Conservation (phyloP, 2,113 vertebrate genomes). For the Nothobranchius kuhntae region DNA sequence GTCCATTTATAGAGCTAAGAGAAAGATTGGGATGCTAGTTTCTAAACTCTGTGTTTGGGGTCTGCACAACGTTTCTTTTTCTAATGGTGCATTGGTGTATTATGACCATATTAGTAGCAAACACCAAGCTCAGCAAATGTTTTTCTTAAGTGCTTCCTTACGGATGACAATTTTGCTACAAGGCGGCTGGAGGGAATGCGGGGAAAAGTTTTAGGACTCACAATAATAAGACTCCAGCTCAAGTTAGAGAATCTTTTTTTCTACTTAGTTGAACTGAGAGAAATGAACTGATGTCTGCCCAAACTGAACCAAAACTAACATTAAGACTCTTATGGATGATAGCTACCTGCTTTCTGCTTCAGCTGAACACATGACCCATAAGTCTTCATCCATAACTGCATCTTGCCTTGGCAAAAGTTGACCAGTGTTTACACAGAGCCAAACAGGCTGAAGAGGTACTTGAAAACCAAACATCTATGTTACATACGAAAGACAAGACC, state of each 20-base stretch:
- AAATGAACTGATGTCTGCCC: background rate
- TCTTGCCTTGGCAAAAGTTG: background rate
- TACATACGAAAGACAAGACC: background rate
- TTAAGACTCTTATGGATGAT: too few relatives aligned
- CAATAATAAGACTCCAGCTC: too few relatives aligned
- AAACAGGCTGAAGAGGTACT: background rate
- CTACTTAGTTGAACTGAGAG: background rate
- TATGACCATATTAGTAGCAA: too few relatives aligned
- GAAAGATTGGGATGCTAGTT: too few relatives aligned
- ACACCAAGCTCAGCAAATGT: too few relatives aligned
- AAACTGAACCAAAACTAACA: background rate
- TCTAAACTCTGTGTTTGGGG: background rate
- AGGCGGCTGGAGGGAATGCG: too few relatives aligned
- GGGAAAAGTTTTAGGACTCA: too few relatives aligned
- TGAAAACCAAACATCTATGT: background rate
- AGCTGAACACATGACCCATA: background rate
- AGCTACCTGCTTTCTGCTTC: too few relatives aligned
- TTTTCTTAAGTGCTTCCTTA: too few relatives aligned
- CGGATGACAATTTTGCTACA: too few relatives aligned
- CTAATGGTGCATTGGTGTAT: background rate
- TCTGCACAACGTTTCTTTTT: background rate
- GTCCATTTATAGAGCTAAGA: background rate
- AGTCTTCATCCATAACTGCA: background rate
- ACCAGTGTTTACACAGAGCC: background rate
- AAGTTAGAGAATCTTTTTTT: too few relatives aligned